Evolutionary conservation across 2,113 vertebrate genomes (phyloP).

Genomic region (Oncorhynchus mykiss): DNA sequence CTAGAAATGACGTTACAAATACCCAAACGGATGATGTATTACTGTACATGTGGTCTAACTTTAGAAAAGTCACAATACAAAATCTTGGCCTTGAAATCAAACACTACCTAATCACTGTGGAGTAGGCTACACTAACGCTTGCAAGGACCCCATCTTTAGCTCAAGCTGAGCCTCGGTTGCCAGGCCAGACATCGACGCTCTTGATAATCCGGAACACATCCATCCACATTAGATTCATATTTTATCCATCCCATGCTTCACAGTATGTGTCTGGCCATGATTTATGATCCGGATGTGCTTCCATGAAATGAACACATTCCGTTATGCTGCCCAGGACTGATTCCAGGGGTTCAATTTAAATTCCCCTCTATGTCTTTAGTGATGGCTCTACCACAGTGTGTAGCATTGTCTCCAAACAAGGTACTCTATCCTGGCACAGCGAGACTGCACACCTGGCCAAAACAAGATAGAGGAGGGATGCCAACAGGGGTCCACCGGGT

Average conservation of each 20-base stretch:
- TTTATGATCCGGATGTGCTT: conserved; percentile 40
- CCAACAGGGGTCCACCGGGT: conserved; percentile 19
- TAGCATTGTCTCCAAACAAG: conserved; percentile 56
- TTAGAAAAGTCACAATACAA: conserved; percentile 21
- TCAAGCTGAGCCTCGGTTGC: conserved; percentile 19
- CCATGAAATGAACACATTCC: conserved; percentile 39
- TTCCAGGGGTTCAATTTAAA: conserved; percentile 7
- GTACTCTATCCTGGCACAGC: conserved; percentile 42
- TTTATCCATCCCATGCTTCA: conserved; percentile 25
- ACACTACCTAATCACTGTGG: conserved; percentile 20
- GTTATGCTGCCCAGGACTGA: conserved; percentile 23
- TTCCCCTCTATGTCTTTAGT: conserved; percentile 8
- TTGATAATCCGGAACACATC: conserved; percentile 32
- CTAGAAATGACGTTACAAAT: conserved; percentile 1
- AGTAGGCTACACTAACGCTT: conserved; percentile 6
- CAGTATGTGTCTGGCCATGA: conserved; percentile 36
- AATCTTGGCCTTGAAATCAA: conserved; percentile 14
- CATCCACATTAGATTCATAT: conserved; percentile 28
- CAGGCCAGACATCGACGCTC: conserved; percentile 22
- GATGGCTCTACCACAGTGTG: conserved; percentile 17
- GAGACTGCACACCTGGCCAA: conserved; percentile 47
- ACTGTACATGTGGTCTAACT: conserved; percentile 29
- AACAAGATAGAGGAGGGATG: conserved; percentile 42
- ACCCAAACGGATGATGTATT: conserved; percentile 21
- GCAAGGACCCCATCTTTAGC: conserved; percentile 14